Percentiles rank a stretch among this genome's conserved stretches.
Conservation (phyloP, 2,888 invertebrate species). For the Chelonus formosanus region DNA sequence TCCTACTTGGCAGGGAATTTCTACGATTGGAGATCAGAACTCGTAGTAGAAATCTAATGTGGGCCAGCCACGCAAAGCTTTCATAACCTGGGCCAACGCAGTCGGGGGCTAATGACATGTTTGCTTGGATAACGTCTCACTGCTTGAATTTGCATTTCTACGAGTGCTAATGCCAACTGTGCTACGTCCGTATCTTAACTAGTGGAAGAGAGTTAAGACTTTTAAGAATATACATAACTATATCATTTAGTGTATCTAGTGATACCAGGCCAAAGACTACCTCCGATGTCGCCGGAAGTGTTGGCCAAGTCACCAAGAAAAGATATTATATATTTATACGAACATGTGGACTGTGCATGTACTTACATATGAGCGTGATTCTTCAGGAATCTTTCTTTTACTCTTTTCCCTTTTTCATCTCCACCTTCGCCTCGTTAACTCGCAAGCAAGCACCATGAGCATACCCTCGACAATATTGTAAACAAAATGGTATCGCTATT, state of each 20-base stretch:
- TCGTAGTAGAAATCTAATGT: conserved; percentile 53
- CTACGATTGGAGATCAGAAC: conserved; percentile 59
- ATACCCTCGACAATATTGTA: conserved; percentile 62
- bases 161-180: conserved; percentile 42
- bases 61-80: conserved; percentile 62
- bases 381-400: conserved; percentile 26
- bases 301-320: too few species aligned
- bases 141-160: conserved; percentile 55
- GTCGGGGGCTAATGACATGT: conserved; percentile 58
- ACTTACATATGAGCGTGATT: conserved; percentile 14
- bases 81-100: conserved; percentile 61
- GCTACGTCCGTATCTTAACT: conserved; percentile 15
- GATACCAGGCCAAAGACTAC: too few species aligned
- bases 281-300: too few species aligned
- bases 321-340: conserved; percentile 35
- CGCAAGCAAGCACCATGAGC: conserved; percentile 36
- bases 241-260: too few species aligned
- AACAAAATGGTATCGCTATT: conserved; percentile 65
- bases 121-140: conserved; percentile 55
- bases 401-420: conserved; percentile 36
- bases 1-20: conserved; percentile 47
- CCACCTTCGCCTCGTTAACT: conserved; percentile 42
- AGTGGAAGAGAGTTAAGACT: conserved; percentile 47
- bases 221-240: too few species aligned
- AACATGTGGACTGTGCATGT: conserved; percentile 44